A percentile compares a stretch with the other conserved stretches of the same genome.
Conservation (phyloP, 2,113 vertebrate species). For the Meles meles region DNA sequence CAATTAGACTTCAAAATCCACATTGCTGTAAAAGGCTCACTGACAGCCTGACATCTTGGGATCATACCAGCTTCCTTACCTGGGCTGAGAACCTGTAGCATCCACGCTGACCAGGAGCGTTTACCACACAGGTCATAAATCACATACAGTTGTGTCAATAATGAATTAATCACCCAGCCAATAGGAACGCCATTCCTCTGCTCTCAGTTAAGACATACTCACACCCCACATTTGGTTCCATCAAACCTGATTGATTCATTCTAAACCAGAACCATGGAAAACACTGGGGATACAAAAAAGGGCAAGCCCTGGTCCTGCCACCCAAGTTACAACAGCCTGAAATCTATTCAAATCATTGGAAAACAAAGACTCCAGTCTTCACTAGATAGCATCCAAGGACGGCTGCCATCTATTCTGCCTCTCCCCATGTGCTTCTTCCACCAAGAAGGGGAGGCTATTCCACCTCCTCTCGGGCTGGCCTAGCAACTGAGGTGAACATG, state of each 20-base stretch:
- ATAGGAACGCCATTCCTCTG: neutral
- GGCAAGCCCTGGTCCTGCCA: neutral
- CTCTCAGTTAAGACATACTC: neutral
- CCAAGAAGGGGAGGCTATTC: neutral
- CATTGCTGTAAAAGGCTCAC: neutral
- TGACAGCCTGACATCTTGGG: neutral
- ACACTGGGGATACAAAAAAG: neutral
- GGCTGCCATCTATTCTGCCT: neutral
- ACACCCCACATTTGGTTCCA: neutral
- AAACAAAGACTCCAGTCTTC: neutral
- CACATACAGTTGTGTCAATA: neutral
- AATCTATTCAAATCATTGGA: neutral
- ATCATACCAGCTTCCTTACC: neutral
- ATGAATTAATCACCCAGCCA: neutral
- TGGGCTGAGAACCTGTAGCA: neutral
- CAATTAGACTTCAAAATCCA: neutral
- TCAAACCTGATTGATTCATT: neutral
- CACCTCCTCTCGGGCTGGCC: neutral
- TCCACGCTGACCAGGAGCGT: neutral
- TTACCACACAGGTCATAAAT: neutral
- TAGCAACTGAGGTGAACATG: neutral
- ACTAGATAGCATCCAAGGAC: neutral
- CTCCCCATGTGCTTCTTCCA: neutral
- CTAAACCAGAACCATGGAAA: neutral
- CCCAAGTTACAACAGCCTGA: neutral